phyloP scores from a whole-genome alignment of 1,140 invertebrate genomes.

The honey bee (Apis mellifera) region Amel_HAv3.1 CM009938.2:2476001-2476500 shows the following conservation, averaged over 20 bases:
- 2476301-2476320: neutral
- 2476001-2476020: slow-evolving; percentile 25
- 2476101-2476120: slow-evolving; percentile 65
- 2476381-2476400: neutral
- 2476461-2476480: slow-evolving; percentile 31
- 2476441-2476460: neutral
- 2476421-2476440: neutral
- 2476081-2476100: slow-evolving; percentile 73
- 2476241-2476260: neutral
- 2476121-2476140: slow-evolving; percentile 27
- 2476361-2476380: neutral
- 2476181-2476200: neutral
- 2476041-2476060: slow-evolving; percentile 46
- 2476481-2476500: slow-evolving; percentile 13
- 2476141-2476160: slow-evolving; percentile 41
- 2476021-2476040: slow-evolving; percentile 66
- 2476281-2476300: neutral
- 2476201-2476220: neutral
- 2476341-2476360: neutral
- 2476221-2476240: neutral
- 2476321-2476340: neutral
- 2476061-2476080: slow-evolving; percentile 66
- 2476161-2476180: neutral
- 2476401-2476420: neutral
- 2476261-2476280: neutral